Evolutionary conservation across 2,113 vertebrate species (phyloP), one percentile per base, ranked within the genome.

Genomic region (Malurus alboscapulatus): DNA sequence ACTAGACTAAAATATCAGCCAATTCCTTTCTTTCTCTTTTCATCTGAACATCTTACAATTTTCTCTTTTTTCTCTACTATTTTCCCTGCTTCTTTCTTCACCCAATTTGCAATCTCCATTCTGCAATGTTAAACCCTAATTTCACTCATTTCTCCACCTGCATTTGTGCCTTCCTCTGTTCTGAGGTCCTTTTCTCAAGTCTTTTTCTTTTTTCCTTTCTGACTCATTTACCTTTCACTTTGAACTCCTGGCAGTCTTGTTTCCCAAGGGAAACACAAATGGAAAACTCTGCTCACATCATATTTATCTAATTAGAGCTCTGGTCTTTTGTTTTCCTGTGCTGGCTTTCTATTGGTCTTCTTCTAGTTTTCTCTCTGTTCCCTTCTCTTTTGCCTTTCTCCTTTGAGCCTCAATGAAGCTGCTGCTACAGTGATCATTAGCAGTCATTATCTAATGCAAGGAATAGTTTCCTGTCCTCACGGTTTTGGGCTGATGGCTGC

Each of bases 201-300:
- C 15, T 84, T 93, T 50, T 42, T 36, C 6, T 72, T 87, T 89
- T 91, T 76, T 66, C 5, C 17, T 61, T 88, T 86, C 57, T 84
- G 58, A 53, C n/a, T 94, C 7, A n/a, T 77, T 79, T 87, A 84
- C 65, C 57, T 84, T 90, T 92, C 22, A 32, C 36, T 88, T 95
- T 18, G 1, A 78, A 84, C 36, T 92, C 20, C 45, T 74, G 80
- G 27, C 68, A 92, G 25, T 72, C n/a, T 65, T 72, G 3, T 90
- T 90, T 92, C 65, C 61, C 80, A 63, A 61, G 74, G 32, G 66
- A 89, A 81, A n/a, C 32, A 71, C 34, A 80, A 59, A 53, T 68
- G 40, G 65, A 90, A 88, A 90, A 81, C 10, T 79, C n/a, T 63
- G 12, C 42, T 90, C 40, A 21, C 55, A 61, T 67, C 21, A 7